Evolutionary conservation across 2,888 invertebrate genomes (phyloP).

Genomic region (Apotomis capreana): DNA sequence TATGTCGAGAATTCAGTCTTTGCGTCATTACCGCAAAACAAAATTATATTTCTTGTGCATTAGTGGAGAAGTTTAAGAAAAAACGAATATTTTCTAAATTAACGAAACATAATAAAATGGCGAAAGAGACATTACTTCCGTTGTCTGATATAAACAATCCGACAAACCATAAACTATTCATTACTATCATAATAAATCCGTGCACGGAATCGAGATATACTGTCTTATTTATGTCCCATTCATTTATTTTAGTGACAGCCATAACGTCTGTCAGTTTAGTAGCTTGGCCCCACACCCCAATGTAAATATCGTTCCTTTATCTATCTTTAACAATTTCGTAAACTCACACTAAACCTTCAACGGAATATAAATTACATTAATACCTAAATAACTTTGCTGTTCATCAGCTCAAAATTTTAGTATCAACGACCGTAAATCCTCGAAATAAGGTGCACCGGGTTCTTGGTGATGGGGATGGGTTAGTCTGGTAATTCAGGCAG

Average conservation of each 20-base stretch:
- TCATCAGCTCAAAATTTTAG: constrained; percentile 37
- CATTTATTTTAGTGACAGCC: constrained; percentile 69
- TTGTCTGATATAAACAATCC: constrained; percentile 19
- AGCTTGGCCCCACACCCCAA: constrained; percentile 67
- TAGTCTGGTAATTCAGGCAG: constrained; percentile 64
- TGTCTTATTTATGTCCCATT: constrained; percentile 62
- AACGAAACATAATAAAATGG: constrained; percentile 4
- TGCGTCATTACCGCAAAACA: neutral
- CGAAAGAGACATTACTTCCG: constrained; percentile 28
- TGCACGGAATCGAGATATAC: constrained; percentile 41
- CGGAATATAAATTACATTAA: constrained; percentile 77
- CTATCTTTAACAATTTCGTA: constrained; percentile 83
- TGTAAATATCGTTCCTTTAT: constrained; percentile 81
- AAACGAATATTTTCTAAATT: too few relatives aligned
- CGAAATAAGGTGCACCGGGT: constrained; percentile 43
- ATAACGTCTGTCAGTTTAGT: constrained; percentile 72
- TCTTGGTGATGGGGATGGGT: constrained; percentile 44
- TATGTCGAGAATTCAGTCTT: neutral
- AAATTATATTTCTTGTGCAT: neutral
- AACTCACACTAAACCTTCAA: constrained; percentile 80
- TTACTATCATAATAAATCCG: constrained; percentile 40
- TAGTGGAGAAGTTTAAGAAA: neutral
- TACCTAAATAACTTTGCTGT: constrained; percentile 53
- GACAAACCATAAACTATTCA: constrained; percentile 34
- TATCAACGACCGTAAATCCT: constrained; percentile 50